phyloP scores from a whole-genome alignment of 2,113 vertebrate species.

The Vombatus ursinus region DNA sequence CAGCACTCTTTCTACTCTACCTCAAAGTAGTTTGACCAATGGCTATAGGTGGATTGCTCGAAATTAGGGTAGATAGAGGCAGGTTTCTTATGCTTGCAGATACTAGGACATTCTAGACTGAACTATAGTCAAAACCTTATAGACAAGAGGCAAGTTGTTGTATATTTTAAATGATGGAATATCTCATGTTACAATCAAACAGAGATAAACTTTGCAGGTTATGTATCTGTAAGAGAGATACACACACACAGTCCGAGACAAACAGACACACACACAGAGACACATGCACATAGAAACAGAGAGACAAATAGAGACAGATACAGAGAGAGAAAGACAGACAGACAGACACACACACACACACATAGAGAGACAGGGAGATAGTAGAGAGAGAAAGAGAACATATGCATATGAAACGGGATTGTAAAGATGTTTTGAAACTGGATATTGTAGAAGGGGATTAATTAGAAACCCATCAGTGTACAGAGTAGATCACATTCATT shows the following conservation, averaged over 20 bases:
- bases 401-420: background rate
- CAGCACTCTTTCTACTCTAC: background rate
- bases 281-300: background rate
- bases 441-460: background rate
- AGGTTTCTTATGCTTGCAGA: background rate
- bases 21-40: background rate
- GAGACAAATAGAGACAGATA: background rate
- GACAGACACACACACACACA: no score
- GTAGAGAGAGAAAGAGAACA: background rate
- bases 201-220: background rate
- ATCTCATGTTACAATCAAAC: background rate
- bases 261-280: no score
- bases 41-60: background rate
- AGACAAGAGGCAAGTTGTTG: background rate
- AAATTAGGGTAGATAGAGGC: background rate
- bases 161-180: background rate
- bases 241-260: background rate
- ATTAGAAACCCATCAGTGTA: constrained; percentile 15
- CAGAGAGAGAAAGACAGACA: background rate
- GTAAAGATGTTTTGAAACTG: background rate
- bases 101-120: constrained; percentile 4
- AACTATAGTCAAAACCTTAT: background rate
- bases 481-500: background rate
- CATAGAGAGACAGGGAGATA: no score
- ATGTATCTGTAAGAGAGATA: background rate